Evolutionary conservation across 2,888 invertebrate species (phyloP).

Genomic region (Noctua pronuba): DNA sequence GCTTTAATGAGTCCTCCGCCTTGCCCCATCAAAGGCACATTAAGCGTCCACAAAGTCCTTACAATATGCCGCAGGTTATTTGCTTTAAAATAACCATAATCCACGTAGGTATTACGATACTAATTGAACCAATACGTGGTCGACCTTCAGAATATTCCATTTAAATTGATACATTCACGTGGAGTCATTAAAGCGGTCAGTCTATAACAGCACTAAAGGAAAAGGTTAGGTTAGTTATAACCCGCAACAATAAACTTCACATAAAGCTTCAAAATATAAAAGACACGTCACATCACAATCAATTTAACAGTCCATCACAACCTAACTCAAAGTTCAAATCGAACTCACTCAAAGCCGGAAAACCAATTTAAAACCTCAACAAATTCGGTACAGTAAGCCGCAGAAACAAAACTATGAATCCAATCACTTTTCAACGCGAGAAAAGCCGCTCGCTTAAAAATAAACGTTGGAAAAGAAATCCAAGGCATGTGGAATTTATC

Average conservation of each 20-base stretch:
- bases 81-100: too few species aligned
- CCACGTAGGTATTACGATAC: too few species aligned
- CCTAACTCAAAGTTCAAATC: conserved; percentile 15
- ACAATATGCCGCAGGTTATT: too few species aligned
- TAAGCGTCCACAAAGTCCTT: too few species aligned
- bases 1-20: too few species aligned
- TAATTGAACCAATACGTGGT: too few species aligned
- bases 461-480: conserved; percentile 55
- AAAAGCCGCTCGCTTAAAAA: conserved; percentile 37
- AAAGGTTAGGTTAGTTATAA: not conserved
- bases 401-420: conserved; percentile 27
- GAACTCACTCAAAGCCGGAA: conserved; percentile 5
- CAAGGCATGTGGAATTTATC: conserved; percentile 55
- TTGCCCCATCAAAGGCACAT: too few species aligned
- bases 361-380: conserved; percentile 12
- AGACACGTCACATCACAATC: not conserved
- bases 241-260: not conserved
- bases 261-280: not conserved
- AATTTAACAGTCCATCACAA: conserved; percentile 4
- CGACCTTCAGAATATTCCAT: too few species aligned
- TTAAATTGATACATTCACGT: too few species aligned
- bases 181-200: too few species aligned
- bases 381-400: conserved; percentile 7
- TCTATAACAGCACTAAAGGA: not conserved
- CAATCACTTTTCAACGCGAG: conserved; percentile 29